Evolutionary conservation across 1,140 invertebrate genomes (phyloP), one percentile per base, ranked within the genome.

Genomic region (Drosophila subpulchrella): DNA sequence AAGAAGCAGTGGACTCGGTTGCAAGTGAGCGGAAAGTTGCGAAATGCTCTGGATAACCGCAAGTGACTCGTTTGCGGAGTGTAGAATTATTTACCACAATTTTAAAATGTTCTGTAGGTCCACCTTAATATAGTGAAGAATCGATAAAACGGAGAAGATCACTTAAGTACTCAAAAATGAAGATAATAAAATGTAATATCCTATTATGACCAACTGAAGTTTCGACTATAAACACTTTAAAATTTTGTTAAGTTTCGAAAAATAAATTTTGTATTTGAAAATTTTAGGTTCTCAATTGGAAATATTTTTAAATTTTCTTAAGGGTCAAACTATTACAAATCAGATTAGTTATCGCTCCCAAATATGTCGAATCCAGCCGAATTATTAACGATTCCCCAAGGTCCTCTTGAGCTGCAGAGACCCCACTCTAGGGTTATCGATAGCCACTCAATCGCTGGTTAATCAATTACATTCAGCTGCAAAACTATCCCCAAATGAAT

Each of bases 11-110:
- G 61, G 65, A 81, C 57, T 44, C 36, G 36, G 66, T 60, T 57
- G 78, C 59, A 66, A 70, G 48, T 75, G 62, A 62, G 63, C 63
- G 38, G 56, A 73, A 79, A 75, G 66, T 83, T 79, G 71, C 75
- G 70, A 82, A 82, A 82, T 74, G 62, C 62, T 65, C 77, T 63
- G 74, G 55, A 57, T 60, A 62, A 71, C 65, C 66, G 8, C 63
- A 68, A 39, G 42, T 39, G 51, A 41, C 50, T 46, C 62, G 38
- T 71, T 41, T 39, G 20, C n/a, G 36, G 36, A n/a, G 8, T 20
- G 27, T 10, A 27, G n/a, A 62, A 47, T 38, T 36, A 46, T 63
- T 32, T 15, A 30, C 34, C 44, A 17, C 63, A 66, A 32, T 63
- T 66, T 48, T 41, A 38, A 41, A 17, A 63, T 12, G 50, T 65